These are phyloP conservation scores for Pristionchus japonicus DNA, from an alignment of 2,888 invertebrate species.

Conservation along the genomic window DNA sequence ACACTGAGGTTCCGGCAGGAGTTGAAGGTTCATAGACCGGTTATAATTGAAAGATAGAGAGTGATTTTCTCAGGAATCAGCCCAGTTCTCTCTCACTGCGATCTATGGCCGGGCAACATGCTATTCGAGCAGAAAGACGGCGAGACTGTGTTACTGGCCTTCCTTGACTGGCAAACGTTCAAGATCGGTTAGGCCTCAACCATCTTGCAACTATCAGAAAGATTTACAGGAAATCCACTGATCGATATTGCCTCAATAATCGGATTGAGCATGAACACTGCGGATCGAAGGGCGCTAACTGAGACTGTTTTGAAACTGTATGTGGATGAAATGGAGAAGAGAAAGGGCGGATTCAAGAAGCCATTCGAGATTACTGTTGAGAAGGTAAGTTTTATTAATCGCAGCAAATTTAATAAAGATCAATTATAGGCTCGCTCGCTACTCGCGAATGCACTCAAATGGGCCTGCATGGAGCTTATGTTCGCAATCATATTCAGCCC, in stretches of 20 bases:
- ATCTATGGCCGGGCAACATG: conserved; percentile 4
- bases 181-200: background rate
- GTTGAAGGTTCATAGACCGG: background rate
- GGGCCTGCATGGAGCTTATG: background rate
- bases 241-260: background rate
- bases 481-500: background rate
- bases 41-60: no score
- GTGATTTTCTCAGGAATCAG: background rate
- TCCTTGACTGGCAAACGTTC: background rate
- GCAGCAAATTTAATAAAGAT: no score
- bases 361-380: background rate
- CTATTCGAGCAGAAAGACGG: background rate
- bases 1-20: background rate
- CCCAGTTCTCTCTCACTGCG: background rate
- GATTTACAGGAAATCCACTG: background rate
- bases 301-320: background rate
- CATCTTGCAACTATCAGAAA: background rate
- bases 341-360: background rate
- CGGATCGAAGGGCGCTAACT: background rate
- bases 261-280: background rate
- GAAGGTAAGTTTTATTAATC: background rate
- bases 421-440: background rate
- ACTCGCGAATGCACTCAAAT: background rate
- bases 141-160: background rate
- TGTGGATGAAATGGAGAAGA: background rate